Evolutionary conservation across 2,888 invertebrate species (phyloP), one percentile per base, ranked within the genome.

Genomic region (Diaprepes abbreviatus): DNA sequence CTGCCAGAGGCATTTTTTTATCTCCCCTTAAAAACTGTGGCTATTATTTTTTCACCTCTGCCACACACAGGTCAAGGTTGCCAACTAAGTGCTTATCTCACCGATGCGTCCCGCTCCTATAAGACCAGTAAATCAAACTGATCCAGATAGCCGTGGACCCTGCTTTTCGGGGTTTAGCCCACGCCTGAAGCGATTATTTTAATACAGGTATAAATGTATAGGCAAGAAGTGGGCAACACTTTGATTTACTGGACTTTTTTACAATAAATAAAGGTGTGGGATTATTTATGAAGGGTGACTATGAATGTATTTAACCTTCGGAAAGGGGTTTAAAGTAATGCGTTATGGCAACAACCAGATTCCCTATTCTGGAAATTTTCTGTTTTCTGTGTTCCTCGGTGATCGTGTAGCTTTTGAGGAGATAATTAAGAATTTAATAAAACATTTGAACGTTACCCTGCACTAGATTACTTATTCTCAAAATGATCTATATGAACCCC

Each of bases 31-130:
- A 79, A 77, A 80, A 79, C 77, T 77, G 76, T 77, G 76, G 80
- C 80, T 77, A 79, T 80, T 80, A 79, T 79, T 79, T 79, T 80
- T 80, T 79, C 79, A 79, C 80, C 79, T 79, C 79, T 74, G 76
- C 75, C 62, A 59, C 43, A 36, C 60, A 52, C 36, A 45, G 68
- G 62, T 72, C 67, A 67, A 62, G 69, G 70, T 66, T 67, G 62
- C 38, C 65, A 65, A 58, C 67, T 50, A 70, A 69, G 64, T 70
- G 70, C 73, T 73, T 73, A 73, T 73, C 73, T 65, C 62, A 60
- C 62, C 65, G 58, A 48, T 19, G 66, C 55, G 66, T 70, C 66
- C 67, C 55, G 66, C 55, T 73, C 63, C 73, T 70, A 72, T 71
- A 70, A 63, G 70, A 63, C 66, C 67, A 70, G 21, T 73, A 73